Base-by-base conservation (phyloP, 2,888 invertebrate genomes). In the Meandrusa payeni region DNA sequence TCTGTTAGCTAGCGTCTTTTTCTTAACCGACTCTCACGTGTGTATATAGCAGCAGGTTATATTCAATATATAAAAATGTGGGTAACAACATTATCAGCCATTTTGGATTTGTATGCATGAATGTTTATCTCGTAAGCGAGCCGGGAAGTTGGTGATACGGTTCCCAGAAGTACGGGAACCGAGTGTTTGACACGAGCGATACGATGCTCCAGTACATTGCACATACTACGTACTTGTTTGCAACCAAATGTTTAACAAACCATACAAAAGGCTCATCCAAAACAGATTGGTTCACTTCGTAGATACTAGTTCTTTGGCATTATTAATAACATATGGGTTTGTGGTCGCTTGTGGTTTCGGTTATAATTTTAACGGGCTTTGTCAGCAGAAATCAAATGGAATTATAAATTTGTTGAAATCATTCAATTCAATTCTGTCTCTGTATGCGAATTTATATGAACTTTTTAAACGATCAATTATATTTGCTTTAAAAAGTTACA, bases 291-390 rank as follows among this genome's bases (percentile, higher is more conserved):
- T 28, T 10, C 15, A 23, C 3, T 22, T 9, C 22, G 9, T 33
- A 37, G 15, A 3, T 15, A 15, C 4, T 3, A 4, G 4, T 15
- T 11, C 22, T 26, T 12, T 7, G 10, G 19, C 28, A 52, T 50
- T 51, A 58, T 42, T 36, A 51, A 47, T 55, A 53, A 54, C 53
- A 48, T 32, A 41, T 39, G 42, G 49, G 50, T 57, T 52, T 55
- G 50, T 38, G 43, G 43, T 38, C 43, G 15, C 12, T 22, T 22
- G 6, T 15, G 15, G 4, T 10, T n/a, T 5, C 22, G n/a, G 15
- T 13, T 17, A 6, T 17, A 17, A 29, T 2, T 11, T 5, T 17
- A 24, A 17, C 20, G 41, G 7, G 29, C 26, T 37, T 20, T 38
- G 37, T 24, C 43, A 19, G 6, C 47, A 47, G 51, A 52, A 34